Base-by-base conservation (phyloP, 2,797 vertebrate genomes). In the Picus viridis region DNA sequence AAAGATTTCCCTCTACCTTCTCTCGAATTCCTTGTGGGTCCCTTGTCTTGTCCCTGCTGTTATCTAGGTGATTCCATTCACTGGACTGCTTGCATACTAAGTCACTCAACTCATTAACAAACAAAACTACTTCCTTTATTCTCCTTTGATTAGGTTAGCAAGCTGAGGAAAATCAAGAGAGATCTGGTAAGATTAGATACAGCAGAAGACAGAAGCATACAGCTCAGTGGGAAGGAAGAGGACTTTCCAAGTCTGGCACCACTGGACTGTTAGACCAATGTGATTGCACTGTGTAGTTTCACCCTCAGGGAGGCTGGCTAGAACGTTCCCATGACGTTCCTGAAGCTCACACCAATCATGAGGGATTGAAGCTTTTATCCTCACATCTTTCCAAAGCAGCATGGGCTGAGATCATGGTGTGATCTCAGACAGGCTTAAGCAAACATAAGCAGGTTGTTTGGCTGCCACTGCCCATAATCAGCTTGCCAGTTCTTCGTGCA, bases 201-300 rank as follows among this genome's bases (percentile, higher is more conserved):
- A 95, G 93, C 45, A 83, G 83, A 89, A 89, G 73, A 70, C 79
- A 93, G 80, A 95, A 93, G 83, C 63, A 56, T 5, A 24, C 76
- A 89, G 76, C 57, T 93, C 79, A 63, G 76, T 24, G 43, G 70
- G 49, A 94, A 88, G 65, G 69, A 78, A 88, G 56, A 92, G 73
- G 69, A 80, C 43, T 73, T 84, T 89, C 59, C 71, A 43, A 11
- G 14, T 64, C 83, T 43, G 64, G 81, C 61, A 92, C 71, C 74
- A 39, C 23, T 9, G 57, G 45, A 61, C 59, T 64, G 78, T 62
- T 5, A 68, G 68, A 78, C 43, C 18, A 16, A 4, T 1, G 20
- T 12, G 29, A 43, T 70, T 72, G 56, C 59, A 32, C 54, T 3
- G 14, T 3, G 30, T 8, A 49, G 20, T 26, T 88, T 61, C 82